Evolutionary conservation across 2,113 vertebrate genomes (phyloP).

Genomic region (human (Homo sapiens)): DNA sequence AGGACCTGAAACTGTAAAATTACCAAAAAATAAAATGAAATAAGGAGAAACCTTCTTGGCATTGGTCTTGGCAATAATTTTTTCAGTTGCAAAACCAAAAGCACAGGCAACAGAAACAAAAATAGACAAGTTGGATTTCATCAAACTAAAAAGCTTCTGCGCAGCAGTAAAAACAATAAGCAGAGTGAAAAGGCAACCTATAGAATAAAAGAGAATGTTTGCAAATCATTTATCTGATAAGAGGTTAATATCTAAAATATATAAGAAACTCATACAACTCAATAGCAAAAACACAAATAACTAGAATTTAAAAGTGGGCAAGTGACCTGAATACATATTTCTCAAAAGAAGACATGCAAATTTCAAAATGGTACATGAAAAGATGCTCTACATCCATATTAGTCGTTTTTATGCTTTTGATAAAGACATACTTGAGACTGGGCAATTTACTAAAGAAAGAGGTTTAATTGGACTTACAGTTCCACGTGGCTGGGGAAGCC

Average conservation of each 20-base stretch:
- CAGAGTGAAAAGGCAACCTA: background rate
- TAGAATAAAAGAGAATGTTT: background rate
- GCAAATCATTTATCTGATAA: background rate
- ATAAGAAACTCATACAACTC: background rate
- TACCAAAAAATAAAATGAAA: background rate
- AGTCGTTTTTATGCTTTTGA: too few relatives aligned
- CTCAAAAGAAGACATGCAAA: background rate
- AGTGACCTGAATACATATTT: background rate
- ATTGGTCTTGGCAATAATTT: background rate
- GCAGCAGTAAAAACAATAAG: background rate
- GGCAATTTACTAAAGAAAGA: too few relatives aligned
- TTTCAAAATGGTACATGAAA: background rate
- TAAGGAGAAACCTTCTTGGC: background rate
- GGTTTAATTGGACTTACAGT: too few relatives aligned
- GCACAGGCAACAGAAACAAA: background rate
- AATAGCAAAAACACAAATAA: background rate
- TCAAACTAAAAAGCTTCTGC: background rate
- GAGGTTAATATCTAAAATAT: background rate
- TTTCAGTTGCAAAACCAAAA: too few relatives aligned
- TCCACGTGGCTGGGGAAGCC: too few relatives aligned
- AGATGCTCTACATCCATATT: background rate
- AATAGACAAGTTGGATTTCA: background rate
- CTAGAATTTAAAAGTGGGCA: background rate
- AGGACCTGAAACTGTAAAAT: background rate
- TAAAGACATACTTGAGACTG: too few relatives aligned